Conservation (phyloP, 2,113 vertebrate genomes). For the Pluvianellus socialis region DNA sequence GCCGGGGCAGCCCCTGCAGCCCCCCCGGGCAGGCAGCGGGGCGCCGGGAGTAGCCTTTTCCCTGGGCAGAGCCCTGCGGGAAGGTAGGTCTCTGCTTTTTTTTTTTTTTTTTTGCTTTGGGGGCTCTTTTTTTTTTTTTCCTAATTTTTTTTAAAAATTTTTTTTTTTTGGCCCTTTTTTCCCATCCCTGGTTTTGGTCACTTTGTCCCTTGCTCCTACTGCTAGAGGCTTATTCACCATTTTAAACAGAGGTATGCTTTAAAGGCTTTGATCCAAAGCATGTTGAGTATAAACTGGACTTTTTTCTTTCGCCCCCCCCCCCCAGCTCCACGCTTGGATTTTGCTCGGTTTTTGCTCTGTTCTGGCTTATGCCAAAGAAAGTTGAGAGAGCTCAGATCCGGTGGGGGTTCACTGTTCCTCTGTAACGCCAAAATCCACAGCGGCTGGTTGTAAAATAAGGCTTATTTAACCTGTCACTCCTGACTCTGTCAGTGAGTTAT, state of each 20-base stretch:
- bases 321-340: too few relatives aligned
- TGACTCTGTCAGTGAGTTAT: rapidly evolving
- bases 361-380: neutral
- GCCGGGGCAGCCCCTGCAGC: neutral
- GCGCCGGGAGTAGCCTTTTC: conserved; percentile 42
- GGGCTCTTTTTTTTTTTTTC: too few relatives aligned
- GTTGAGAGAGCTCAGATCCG: neutral
- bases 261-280: neutral
- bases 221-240: neutral
- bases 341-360: neutral
- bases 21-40: neutral
- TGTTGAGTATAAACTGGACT: neutral
- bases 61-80: conserved; percentile 49
- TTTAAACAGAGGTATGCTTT: neutral
- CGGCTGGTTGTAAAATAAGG: neutral
- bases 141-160: too few relatives aligned
- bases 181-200: rapidly evolving
- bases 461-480: neutral
- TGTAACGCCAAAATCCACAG: neutral
- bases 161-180: rapidly evolving
- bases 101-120: neutral
- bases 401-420: neutral
- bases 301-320: neutral
- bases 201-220: rapidly evolving
- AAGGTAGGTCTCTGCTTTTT: conserved; percentile 11